Conservation (phyloP, 2,888 invertebrate genomes). For the Anthophora plumipes region DNA sequence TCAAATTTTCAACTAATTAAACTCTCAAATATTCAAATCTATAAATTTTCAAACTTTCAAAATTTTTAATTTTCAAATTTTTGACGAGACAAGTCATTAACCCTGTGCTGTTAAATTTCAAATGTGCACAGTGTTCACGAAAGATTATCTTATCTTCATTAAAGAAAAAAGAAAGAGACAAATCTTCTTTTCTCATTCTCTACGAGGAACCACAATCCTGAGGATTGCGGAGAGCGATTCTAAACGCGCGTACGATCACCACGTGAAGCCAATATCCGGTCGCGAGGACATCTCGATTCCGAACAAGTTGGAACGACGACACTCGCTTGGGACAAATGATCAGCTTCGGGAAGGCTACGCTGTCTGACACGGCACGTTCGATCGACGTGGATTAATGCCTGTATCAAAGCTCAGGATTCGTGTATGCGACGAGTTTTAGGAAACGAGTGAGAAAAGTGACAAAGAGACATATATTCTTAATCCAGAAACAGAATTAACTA, state of each 20-base stretch:
- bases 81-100: neutral
- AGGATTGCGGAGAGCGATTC: neutral
- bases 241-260: neutral
- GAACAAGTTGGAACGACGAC: neutral
- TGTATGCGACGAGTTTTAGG: conserved; percentile 12
- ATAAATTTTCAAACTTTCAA: too few relatives aligned
- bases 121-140: too few relatives aligned
- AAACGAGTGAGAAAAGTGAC: conserved; percentile 9
- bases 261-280: conserved; percentile 17
- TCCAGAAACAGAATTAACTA: conserved; percentile 43
- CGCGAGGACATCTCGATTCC: conserved; percentile 1
- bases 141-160: too few relatives aligned
- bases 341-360: conserved; percentile 16
- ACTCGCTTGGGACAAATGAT: conserved; percentile 33
- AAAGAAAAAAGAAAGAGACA: neutral
- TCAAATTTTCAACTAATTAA: too few relatives aligned
- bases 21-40: too few relatives aligned
- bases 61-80: neutral
- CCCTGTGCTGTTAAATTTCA: too few relatives aligned
- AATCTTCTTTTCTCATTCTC: neutral
- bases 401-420: neutral
- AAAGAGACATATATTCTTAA: conserved; percentile 28
- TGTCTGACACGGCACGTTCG: conserved; percentile 27
- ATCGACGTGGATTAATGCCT: conserved; percentile 68
- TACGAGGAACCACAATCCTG: neutral